Base-by-base conservation (phyloP, 2,888 invertebrate species). In the Oasisia sp. region DNA sequence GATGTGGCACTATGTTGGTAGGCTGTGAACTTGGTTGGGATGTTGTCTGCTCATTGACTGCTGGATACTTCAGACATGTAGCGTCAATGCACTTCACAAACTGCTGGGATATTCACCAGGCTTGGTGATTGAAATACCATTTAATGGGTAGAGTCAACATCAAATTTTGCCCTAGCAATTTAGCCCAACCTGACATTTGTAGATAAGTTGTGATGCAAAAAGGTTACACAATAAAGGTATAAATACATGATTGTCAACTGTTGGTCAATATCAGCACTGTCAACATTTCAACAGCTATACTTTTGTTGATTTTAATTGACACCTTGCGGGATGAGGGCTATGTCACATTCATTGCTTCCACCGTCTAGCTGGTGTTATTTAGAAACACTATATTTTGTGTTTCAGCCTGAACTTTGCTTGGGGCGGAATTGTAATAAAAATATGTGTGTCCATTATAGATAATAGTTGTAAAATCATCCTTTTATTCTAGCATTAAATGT, bases 211-310 rank as follows among this genome's bases (percentile, higher is more conserved):
- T 27, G 74, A 74, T 74, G 74, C 74, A 27, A 74, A 74, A n/a
- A 27, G n/a, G 74, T 74, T 74, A 74, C 74, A 74, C 27, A 74
- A 74, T 74, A 74, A 74, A 74, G 74, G n/a, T 74, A 74, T 74
- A 74, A 14, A 7, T 74, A 74, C 7, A n/a, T 74, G 74, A 14
- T 74, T 19, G 27, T 27, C 74, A 27, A 19, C 7, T 74, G 74
- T 74, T 74, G n/a, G 74, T 74, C 5, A 74, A 74, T 74, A 74
- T 74, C 27, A 74, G 27, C 27, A 27, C 19, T 3, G n/a, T 74
- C 74, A 50, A 7, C 12, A 14, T 50, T 2, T 9, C 5, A 50
- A 8, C 1, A 0, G 9, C 14, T 14, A 50, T 14, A 50, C 0
- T 50, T 50, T 0, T 50, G 8, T 50, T 12, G 0, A 14, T 50